Base-by-base conservation (phyloP, 2,113 vertebrate species). In the Chroicocephalus ridibundus region DNA sequence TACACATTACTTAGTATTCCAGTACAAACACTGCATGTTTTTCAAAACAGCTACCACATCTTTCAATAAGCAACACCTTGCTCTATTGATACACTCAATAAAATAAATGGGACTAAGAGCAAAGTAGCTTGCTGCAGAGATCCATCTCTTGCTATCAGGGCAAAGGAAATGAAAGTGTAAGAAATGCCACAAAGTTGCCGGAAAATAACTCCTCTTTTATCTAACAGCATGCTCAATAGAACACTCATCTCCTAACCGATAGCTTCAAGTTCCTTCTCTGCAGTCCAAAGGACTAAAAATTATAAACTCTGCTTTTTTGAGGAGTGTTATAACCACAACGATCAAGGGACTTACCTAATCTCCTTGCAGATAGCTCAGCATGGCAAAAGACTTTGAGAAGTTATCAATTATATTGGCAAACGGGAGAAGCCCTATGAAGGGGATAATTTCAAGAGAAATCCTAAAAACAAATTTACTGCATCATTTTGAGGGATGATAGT, bases 161-260 rank as follows among this genome's bases (percentile, higher is more conserved):
- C 14, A 95, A 79, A 76, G 70, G 81, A 90, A 95, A 96, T 88
- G 32, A 49, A 91, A 88, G 64, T 44, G 22, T 51, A 95, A 79
- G 66, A 92, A 91, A 75, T 71, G 24, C n/a, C 60, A 81, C 13
- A 10, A 91, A 92, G 69, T 58, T 83, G 13, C 55, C 51, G 51
- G 60, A 81, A 88, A 96, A 83, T 77, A 77, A 82, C 55, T 88
- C 16, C 36, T 76, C 17, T 86, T 84, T 85, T 83, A 74, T 83
- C 58, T 81, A 89, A 84, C 29, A 78, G 15, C 38, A 51, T 55
- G 26, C 21, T 92, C 64, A 78, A 75, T 15, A 71, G 64, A 86
- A 58, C 42, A 86, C 25, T 88, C 44, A 61, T 83, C 49, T 92
- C 31, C 46, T 66, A 66, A 89, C 60, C 31, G 36, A 81, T 19